These are phyloP conservation scores for Drusus annulatus DNA, from an alignment of 1,140 invertebrate genomes.

Conservation along the genomic window DNA sequence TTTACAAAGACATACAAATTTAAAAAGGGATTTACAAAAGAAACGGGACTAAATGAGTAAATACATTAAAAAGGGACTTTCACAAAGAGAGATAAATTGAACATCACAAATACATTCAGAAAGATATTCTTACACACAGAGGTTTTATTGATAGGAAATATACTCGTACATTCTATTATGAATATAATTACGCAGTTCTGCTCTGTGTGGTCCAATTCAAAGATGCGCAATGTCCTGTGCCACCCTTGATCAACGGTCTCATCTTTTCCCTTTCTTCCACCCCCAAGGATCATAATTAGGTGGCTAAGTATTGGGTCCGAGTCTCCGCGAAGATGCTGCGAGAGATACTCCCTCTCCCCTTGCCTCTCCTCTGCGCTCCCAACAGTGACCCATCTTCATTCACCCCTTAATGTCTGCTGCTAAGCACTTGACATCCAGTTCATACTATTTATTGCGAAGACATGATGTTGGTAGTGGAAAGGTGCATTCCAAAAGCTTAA, in stretches of 20 bases:
- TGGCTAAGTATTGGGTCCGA: slow-evolving; percentile 42
- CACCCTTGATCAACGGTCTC: slow-evolving; percentile 13
- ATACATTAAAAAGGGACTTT: too few relatives aligned
- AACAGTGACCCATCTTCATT: neutral
- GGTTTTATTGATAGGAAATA: too few relatives aligned
- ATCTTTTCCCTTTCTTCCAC: slow-evolving; percentile 9
- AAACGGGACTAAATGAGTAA: too few relatives aligned
- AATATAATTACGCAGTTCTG: too few relatives aligned
- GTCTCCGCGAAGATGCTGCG: slow-evolving; percentile 49
- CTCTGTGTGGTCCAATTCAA: too few relatives aligned
- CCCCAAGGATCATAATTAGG: slow-evolving; percentile 57
- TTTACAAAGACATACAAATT: too few relatives aligned
- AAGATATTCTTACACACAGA: too few relatives aligned
- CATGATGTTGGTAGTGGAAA: neutral
- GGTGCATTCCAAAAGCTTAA: neutral
- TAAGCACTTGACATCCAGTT: slow-evolving; percentile 31
- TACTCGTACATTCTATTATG: too few relatives aligned
- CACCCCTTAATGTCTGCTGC: slow-evolving; percentile 6
- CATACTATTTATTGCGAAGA: slow-evolving; percentile 16
- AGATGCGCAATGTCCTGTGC: neutral
- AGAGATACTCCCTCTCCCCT: slow-evolving; percentile 45
- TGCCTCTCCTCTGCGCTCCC: neutral
- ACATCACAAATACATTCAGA: too few relatives aligned
- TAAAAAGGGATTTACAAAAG: too few relatives aligned
- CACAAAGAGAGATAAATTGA: too few relatives aligned